Base-by-base conservation (phyloP, 1,140 invertebrate genomes). In the Drosophila triauraria region DNA sequence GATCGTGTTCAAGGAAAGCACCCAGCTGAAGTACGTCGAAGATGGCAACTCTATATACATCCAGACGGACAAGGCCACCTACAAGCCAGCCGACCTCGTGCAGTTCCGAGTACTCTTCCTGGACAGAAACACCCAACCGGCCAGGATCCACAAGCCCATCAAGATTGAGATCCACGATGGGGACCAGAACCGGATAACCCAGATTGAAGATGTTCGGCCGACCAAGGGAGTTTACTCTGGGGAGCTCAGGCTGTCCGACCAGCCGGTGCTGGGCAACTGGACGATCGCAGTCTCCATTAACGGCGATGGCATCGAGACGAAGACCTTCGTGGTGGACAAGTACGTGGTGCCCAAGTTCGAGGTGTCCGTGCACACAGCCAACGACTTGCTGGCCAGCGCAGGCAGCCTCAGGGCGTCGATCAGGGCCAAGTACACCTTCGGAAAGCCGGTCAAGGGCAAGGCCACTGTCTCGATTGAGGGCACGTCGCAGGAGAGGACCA, bases 341-440 rank as follows among this genome's bases (percentile, higher is more conserved):
- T 99, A 99, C 92, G 96, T 99, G 43, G 91, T 98, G 44, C 98
- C 98, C 0, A 98, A 98, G 85, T 99, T 98, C 93, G 95, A 98
- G 91, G 96, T 99, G n/a, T 94, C 95, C 0, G 95, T 99, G 30
- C 95, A 96, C 50, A 94, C 97, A 1, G 96, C 97, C 1, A 94
- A 96, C 67, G 97, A 98, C 93, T 94, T 96, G 0, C 96, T 96
- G 2, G 97, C 97, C 87, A 96, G 95, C 62, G 96, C 97, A 62
- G 95, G 96, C 20, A 95, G 95, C 51, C 94, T 99, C 32, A 94
- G 94, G 10, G 96, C 96, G 5, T 96, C 96, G 27, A 94, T 99
- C 13, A 95, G 95, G 47, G 97, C 98, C 8, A 97, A 96, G 54
- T 92, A 93, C 44, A 93, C 92, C 0, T 92, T 97, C 91, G 97